Conservation (phyloP, 2,113 vertebrate genomes). For the Alces alces region DNA sequence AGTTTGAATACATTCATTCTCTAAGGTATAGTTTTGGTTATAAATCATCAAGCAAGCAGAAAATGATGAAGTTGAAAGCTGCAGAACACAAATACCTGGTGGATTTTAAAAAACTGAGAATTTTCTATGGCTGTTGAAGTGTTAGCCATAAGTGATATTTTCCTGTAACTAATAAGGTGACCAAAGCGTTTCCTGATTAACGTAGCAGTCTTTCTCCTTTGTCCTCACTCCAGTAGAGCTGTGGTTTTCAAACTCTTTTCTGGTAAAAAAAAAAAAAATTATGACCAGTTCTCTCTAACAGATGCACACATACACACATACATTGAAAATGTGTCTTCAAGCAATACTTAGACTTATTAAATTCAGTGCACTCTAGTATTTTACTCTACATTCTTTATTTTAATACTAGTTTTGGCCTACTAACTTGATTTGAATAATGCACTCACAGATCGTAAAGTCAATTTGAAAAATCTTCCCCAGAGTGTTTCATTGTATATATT, state of each 20-base stretch:
- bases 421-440: background rate
- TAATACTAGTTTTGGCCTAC: background rate
- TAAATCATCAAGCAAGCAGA: constrained; percentile 6
- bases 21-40: background rate
- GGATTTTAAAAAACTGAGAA: background rate
- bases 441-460: background rate
- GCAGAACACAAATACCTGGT: background rate
- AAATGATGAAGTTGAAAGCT: background rate
- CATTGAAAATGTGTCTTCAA: background rate
- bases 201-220: background rate
- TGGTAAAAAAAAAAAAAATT: background rate
- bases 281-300: background rate
- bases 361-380: background rate
- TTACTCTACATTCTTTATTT: background rate
- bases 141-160: background rate
- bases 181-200: background rate
- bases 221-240: background rate
- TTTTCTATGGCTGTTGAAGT: background rate
- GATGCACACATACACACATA: background rate
- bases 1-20: constrained; percentile 37
- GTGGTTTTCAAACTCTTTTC: background rate
- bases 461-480: background rate
- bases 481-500: constrained; percentile 1
- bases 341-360: background rate
- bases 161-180: background rate